A percentile compares a stretch with the other conserved stretches of the same genome.
These are phyloP conservation scores for Cyclina sinensis DNA, from an alignment of 1,140 invertebrate genomes.

Conservation along the genomic window DNA sequence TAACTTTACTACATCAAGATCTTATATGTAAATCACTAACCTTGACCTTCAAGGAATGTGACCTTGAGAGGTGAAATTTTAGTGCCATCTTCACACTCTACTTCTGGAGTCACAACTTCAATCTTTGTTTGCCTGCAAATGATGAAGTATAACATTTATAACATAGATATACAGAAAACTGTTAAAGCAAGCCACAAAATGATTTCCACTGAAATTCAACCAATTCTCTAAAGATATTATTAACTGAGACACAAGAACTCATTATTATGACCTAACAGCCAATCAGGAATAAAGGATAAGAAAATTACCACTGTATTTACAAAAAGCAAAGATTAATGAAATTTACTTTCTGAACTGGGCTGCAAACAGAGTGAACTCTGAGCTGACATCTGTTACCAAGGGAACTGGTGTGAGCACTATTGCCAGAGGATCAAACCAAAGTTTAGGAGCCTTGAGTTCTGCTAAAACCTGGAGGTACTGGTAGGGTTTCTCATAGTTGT, in stretches of 20 bases:
- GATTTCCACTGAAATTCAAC: no score
- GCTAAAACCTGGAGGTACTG: conserved; percentile 82
- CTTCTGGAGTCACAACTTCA: conserved; percentile 75
- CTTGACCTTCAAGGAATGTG: conserved; percentile 79
- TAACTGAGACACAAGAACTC: no score
- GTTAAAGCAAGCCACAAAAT: no score
- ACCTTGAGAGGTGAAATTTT: conserved; percentile 81
- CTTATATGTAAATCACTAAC: no score
- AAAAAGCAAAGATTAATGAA: neutral
- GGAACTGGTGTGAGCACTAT: conserved; percentile 85
- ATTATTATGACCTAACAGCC: no score
- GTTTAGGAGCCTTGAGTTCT: conserved; percentile 80
- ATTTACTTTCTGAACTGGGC: conserved; percentile 84
- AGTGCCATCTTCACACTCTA: conserved; percentile 85
- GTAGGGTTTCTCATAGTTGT: conserved; percentile 82
- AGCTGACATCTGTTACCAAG: conserved; percentile 79
- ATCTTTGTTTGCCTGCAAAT: conserved; percentile 72
- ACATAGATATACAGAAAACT: no score
- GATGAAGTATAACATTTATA: no score
- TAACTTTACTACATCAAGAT: no score
- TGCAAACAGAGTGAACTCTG: conserved; percentile 82
- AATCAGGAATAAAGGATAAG: no score
- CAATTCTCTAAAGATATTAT: no score
- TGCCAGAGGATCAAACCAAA: conserved; percentile 85
- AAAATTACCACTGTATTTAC: neutral